These are phyloP conservation scores for Lacanobia oleracea DNA, from an alignment of 2,888 invertebrate species.

Conservation along the genomic window DNA sequence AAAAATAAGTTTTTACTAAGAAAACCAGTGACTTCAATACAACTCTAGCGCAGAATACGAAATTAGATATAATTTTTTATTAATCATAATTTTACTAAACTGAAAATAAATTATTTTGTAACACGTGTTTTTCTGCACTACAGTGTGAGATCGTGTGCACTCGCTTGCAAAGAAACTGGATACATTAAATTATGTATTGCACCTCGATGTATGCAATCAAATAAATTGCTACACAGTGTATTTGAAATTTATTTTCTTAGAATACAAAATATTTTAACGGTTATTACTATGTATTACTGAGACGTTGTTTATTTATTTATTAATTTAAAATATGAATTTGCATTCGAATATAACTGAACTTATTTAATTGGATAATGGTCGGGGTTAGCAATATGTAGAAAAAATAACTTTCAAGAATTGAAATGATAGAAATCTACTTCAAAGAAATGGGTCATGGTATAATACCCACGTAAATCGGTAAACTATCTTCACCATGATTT, in stretches of 20 bases:
- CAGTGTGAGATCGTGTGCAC: conserved; percentile 56
- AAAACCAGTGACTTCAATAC: conserved; percentile 26
- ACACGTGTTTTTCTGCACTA: conserved; percentile 45
- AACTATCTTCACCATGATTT: neutral
- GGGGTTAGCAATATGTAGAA: neutral
- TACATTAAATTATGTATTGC: conserved; percentile 67
- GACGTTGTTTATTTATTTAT: conserved; percentile 37
- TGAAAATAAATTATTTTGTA: conserved; percentile 54
- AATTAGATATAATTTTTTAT: conserved; percentile 32
- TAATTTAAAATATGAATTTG: neutral
- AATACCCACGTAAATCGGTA: neutral
- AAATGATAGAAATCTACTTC: too few relatives aligned
- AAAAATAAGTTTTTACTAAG: conserved; percentile 33
- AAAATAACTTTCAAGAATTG: neutral
- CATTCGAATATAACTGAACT: neutral
- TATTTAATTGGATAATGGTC: conserved; percentile 12
- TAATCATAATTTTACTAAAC: conserved; percentile 47
- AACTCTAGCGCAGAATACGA: conserved; percentile 30
- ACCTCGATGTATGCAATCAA: conserved; percentile 65
- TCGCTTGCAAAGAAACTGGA: conserved; percentile 64
- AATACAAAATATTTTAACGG: conserved; percentile 62
- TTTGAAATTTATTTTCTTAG: conserved; percentile 57
- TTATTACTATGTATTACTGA: conserved; percentile 39
- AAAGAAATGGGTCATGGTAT: neutral
- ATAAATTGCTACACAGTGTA: conserved; percentile 64